phyloP scores from a whole-genome alignment of 2,888 invertebrate genomes.

The Ecdyonurus torrentis region DNA sequence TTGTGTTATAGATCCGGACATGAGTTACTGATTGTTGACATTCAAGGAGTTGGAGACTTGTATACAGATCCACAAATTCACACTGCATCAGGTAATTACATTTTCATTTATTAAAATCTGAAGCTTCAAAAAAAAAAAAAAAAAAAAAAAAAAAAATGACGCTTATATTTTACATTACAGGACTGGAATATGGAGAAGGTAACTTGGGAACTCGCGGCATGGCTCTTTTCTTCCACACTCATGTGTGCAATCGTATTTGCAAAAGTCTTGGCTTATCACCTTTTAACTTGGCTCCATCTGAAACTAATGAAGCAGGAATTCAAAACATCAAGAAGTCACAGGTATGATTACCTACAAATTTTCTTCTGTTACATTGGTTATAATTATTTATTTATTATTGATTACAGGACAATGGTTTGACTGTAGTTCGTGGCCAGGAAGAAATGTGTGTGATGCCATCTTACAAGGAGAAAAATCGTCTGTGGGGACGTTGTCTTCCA shows the following conservation, averaged over 20 bases:
- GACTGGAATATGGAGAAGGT: conserved; percentile 32
- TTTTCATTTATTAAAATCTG: not conserved
- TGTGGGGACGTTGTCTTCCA: conserved; percentile 11
- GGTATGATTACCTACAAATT: not conserved
- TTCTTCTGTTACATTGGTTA: not conserved
- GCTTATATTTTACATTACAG: too few species aligned
- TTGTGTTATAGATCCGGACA: conserved; percentile 33
- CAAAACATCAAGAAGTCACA: conserved; percentile 4
- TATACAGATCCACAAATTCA: conserved; percentile 41
- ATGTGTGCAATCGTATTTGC: conserved; percentile 35
- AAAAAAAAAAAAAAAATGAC: too few species aligned
- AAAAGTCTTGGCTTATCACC: conserved; percentile 28
- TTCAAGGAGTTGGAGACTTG: conserved; percentile 38
- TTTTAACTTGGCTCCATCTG: conserved; percentile 31
- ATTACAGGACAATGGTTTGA: conserved; percentile 18
- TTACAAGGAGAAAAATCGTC: conserved; percentile 14
- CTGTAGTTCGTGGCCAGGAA: conserved; percentile 23
- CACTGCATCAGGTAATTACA: conserved; percentile 26
- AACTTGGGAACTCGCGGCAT: conserved; percentile 36
- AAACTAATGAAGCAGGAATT: conserved; percentile 15
- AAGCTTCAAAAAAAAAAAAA: too few species aligned
- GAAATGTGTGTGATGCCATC: conserved; percentile 25
- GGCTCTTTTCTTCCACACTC: conserved; percentile 39
- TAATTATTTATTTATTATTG: not conserved
- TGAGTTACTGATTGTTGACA: conserved; percentile 36